phyloP scores from a whole-genome alignment of 2,888 invertebrate genomes.

The Cephus runcator region DNA sequence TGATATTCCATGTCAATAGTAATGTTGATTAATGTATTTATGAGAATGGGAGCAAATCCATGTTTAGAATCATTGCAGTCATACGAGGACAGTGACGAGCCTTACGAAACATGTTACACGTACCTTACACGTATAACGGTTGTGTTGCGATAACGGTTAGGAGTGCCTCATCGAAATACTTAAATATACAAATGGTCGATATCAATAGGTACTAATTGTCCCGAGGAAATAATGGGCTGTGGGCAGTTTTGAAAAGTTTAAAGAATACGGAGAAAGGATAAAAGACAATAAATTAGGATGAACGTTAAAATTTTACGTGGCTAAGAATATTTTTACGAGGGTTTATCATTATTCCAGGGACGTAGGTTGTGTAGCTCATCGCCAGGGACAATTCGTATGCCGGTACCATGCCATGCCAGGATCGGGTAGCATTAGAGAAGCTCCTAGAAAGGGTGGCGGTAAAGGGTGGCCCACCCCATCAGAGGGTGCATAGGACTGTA shows the following conservation, averaged over 20 bases:
- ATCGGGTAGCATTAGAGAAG: slow-evolving; percentile 25
- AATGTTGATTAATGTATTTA: neutral
- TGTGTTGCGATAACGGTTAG: neutral
- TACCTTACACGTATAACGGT: neutral
- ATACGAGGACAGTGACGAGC: neutral
- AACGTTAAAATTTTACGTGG: neutral
- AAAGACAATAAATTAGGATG: neutral
- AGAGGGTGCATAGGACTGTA: neutral
- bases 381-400: slow-evolving; percentile 34
- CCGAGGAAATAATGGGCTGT: too few relatives aligned
- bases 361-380: slow-evolving; percentile 31
- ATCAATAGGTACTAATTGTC: neutral
- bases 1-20: neutral
- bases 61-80: neutral
- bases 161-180: neutral
- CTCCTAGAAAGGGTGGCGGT: slow-evolving; percentile 8
- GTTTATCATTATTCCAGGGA: slow-evolving; percentile 29
- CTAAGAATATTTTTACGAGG: slow-evolving; percentile 18
- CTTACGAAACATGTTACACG: neutral
- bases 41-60: neutral
- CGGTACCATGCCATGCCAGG: slow-evolving; percentile 14
- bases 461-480: neutral
- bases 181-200: neutral
- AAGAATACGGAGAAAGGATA: neutral
- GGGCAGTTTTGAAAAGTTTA: neutral